phyloP scores from a whole-genome alignment of 2,888 invertebrate species.

The Abrostola triplasia region DNA sequence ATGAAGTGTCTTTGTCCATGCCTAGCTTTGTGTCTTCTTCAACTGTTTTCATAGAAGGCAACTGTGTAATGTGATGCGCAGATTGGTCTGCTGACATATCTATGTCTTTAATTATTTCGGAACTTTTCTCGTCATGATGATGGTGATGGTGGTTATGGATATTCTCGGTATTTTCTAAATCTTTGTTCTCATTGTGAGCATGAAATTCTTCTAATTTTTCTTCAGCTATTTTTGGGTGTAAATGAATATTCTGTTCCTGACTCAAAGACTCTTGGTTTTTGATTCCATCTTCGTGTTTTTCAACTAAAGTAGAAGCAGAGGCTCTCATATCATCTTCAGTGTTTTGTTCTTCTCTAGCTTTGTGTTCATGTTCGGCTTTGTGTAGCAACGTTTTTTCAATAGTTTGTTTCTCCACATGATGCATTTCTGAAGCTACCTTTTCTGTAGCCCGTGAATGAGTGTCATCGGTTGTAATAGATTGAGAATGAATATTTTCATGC shows the following conservation, averaged over 20 bases:
- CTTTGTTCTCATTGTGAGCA: slow-evolving; percentile 7
- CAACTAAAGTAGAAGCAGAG: slow-evolving; percentile 57
- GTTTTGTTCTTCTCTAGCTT: slow-evolving; percentile 19
- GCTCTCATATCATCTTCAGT: slow-evolving; percentile 54
- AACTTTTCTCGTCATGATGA: slow-evolving; percentile 18
- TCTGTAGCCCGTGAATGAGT: slow-evolving; percentile 42
- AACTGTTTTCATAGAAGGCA: slow-evolving; percentile 26
- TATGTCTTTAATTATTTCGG: slow-evolving; percentile 10
- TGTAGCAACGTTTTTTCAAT: slow-evolving; percentile 2
- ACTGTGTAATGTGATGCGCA: slow-evolving; percentile 21
- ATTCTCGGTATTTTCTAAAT: slow-evolving; percentile 11
- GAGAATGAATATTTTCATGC: slow-evolving; percentile 18
- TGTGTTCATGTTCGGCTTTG: slow-evolving; percentile 9
- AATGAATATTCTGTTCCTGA: slow-evolving; percentile 35
- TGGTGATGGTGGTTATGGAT: slow-evolving; percentile 13
- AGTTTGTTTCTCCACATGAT: slow-evolving; percentile 16
- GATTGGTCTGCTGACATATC: slow-evolving; percentile 18
- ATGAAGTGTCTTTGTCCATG: slow-evolving; percentile 21
- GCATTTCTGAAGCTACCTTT: slow-evolving; percentile 22
- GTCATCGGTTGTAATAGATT: slow-evolving; percentile 13
- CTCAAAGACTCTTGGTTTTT: slow-evolving; percentile 36
- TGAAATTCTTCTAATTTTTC: slow-evolving; percentile 7
- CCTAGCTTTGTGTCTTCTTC: slow-evolving; percentile 40
- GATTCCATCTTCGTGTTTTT: slow-evolving; percentile 50
- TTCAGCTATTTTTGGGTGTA: slow-evolving; percentile 27